Evolutionary conservation across 1,140 invertebrate genomes (phyloP), one percentile per base, ranked within the genome.

Genomic region (Teleopsis dalmanni): DNA sequence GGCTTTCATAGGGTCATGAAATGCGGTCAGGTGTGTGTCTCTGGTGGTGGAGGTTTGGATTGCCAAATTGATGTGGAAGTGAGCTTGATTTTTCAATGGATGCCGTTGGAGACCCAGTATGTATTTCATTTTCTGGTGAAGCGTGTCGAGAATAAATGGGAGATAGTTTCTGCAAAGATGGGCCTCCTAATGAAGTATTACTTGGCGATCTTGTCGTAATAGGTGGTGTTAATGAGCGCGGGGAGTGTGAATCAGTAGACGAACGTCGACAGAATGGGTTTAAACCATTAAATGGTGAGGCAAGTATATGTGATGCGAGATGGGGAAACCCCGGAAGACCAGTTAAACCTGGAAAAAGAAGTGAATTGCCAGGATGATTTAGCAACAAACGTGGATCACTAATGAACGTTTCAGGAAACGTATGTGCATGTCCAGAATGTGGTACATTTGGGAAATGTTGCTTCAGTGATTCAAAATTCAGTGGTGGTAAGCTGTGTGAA

Each of bases 401-500:
- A 69, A 75, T 53, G 72, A 76, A 50, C 51, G 62, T 16, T 55
- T 57, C 45, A 73, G 62, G 50, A 29, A 55, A 48, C 10, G 38
- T 47, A 27, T 43, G 48, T 7, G 41, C 33, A 3, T 33, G 38
- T n/a, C n/a, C n/a, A 10, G 35, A 43, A n/a, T 49, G 31, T 9
- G 37, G 40, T 1, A 23, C 48, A 6, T 45, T 53, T 3, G 59
- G 57, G 11, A 71, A 66, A 19, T 64, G 60, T 51, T 73, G 75
- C 50, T 79, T 76, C 41, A 75, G 67, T 33, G 76, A 75, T 53
- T 81, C 79, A n/a, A 76, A 67, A 46, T 67, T 75, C 4, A 78
- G 56, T 0, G 74, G 71, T 5, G 75, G 69, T 26, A 78, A 56
- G 1, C 71, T 65, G 23, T 73, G 72, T 0, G 81, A 76, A 46